phyloP scores from a whole-genome alignment of 1,140 invertebrate genomes.

The Scaptomyza montana region DNA sequence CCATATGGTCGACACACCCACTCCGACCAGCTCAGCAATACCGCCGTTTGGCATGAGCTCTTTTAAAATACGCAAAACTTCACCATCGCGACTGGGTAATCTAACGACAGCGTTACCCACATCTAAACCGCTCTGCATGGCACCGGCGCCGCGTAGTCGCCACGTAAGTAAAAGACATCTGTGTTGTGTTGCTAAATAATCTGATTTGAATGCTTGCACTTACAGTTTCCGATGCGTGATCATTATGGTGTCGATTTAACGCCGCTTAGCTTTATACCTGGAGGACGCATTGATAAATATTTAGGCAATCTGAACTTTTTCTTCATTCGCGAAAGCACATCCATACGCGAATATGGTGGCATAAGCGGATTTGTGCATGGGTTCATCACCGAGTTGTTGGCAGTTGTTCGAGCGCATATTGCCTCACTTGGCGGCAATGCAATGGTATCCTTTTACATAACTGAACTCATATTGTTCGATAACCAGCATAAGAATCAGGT shows the following conservation, averaged over 20 bases:
- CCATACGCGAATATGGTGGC: slow-evolving; percentile 95
- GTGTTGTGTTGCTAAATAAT: background rate
- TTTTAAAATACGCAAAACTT: slow-evolving; percentile 76
- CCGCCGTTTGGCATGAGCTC: slow-evolving; percentile 73
- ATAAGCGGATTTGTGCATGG: slow-evolving; percentile 96
- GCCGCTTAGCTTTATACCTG: slow-evolving; percentile 91
- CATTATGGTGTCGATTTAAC: slow-evolving; percentile 93
- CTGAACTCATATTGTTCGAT: slow-evolving; percentile 94
- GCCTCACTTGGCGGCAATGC: slow-evolving; percentile 97
- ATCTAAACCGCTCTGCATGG: slow-evolving; percentile 45
- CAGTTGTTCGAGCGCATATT: slow-evolving; percentile 96
- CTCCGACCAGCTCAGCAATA: slow-evolving; percentile 66
- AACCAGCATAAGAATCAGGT: slow-evolving; percentile 99
- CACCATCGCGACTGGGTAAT: slow-evolving; percentile 61
- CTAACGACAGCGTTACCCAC: slow-evolving; percentile 39
- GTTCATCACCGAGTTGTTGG: slow-evolving; percentile 94
- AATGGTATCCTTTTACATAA: slow-evolving; percentile 96
- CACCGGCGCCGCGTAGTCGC: slow-evolving; percentile 40
- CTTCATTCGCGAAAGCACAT: slow-evolving; percentile 97
- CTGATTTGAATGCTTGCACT: background rate
- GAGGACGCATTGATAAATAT: slow-evolving; percentile 92
- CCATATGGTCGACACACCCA: slow-evolving; percentile 83
- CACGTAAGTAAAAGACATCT: slow-evolving; percentile 40
- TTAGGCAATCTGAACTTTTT: slow-evolving; percentile 97
- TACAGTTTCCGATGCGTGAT: slow-evolving; percentile 87